Base-by-base conservation (phyloP, 1,140 invertebrate genomes). In the Diabrotica virgifera region DNA sequence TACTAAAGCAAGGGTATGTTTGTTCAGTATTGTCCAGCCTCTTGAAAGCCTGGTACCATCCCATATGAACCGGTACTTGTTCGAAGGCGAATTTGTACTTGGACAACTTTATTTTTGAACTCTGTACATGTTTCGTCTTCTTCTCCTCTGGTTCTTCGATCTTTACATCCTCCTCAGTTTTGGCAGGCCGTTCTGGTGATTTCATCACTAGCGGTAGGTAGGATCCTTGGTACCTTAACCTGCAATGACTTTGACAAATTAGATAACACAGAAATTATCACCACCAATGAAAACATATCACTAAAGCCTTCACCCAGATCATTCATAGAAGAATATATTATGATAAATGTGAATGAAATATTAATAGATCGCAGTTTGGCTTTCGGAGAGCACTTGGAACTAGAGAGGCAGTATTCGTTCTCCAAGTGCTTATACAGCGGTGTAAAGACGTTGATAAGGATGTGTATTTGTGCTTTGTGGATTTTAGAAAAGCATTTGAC, bases 41-140 rank as follows among this genome's bases (percentile, higher is more conserved):
- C 64, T 85, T 83, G 74, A 91, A 92, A 0, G 90, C 89, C 70
- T 87, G 83, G 79, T 89, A 91, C 90, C 91, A 93, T 0, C 89
- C 84, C 72, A 92, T 90, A 51, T 84, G 85, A 56, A 77, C 80
- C 5, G 90, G 91, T 63, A 90, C 79, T 12, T 80, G 83, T 78
- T 93, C 90, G 73, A 93, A 93, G 0, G 90, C 87, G 75, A 91
- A 93, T 59, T 86, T 83, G 75, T 90, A 82, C 70, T 87, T 74
- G 12, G 77, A 60, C 54, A 77, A 68, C 54, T 70, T 59, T 5
- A 77, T n/a, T 58, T 46, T 67, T 12, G 59, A 2, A 52, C 36
- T 59, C 53, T 51, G 65, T 59, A 70, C 59, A 36, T 51, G 7
- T 14, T 58, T 60, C 36, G 53, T 37, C 51, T 55, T 62, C 65